Evolutionary conservation across 2,888 invertebrate species (phyloP), one percentile per base, ranked within the genome.

Genomic region (Ennomos erosarius): DNA sequence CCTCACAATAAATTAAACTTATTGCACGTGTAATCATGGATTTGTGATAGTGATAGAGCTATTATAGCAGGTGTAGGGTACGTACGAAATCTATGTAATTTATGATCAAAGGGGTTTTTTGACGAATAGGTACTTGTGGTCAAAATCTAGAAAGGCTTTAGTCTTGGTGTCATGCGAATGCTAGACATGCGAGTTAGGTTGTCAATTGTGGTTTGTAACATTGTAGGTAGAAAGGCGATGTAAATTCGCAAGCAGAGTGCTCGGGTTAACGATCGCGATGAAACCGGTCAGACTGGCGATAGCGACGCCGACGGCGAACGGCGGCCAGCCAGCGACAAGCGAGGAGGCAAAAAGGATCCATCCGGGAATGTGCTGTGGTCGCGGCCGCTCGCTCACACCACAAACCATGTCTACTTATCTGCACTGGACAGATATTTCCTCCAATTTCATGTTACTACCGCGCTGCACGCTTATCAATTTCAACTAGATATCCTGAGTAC

Each of bases 211-310:
- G 71, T 73, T 70, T 68, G 68, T 71, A 73, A 78, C 76, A 75
- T 74, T 76, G 73, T 78, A 68, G 55, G 61, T 61, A 62, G 64
- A 74, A 71, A 77, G 73, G 70, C 66, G 74, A 76, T 72, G 75
- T 78, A 78, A 82, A 81, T 87, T 86, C 75, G 84, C 87, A 78
- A 84, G 72, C 74, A 73, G 66, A 70, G 68, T 69, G 73, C 69
- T 75, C 81, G 85, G 86, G 90, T 90, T 88, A 90, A 90, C 84
- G 90, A 73, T 87, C 90, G 82, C 80, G 56, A 72, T 73, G 75
- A 79, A 89, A 90, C 89, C 88, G 90, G 89, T 89, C 81, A 71
- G 76, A 80, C 79, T 65, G 70, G 26, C 26, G 26, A 26, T 6
- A 6, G 75, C 74, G 66, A 59, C 68, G 71, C 45, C n/a, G n/a